Evolutionary conservation across 2,113 vertebrate species (phyloP).

Genomic region (Clarias gariepinus): DNA sequence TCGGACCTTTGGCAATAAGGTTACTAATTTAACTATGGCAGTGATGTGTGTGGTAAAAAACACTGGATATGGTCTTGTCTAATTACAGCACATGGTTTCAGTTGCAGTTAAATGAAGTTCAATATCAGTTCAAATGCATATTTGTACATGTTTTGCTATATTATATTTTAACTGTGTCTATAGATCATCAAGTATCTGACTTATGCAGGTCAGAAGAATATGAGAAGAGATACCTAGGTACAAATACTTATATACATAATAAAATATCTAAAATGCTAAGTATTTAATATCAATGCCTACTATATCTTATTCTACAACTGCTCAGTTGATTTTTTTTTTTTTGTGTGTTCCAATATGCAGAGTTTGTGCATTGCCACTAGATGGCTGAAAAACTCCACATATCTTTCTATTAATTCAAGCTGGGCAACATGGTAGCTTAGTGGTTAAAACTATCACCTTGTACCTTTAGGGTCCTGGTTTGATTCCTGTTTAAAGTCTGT

Average conservation of each 20-base stretch:
- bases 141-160: neutral
- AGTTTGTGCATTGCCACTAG: neutral
- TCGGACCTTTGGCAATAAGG: no score
- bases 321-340: no score
- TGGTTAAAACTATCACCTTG: neutral
- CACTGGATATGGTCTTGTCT: no score
- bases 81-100: neutral
- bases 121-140: no score
- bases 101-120: neutral
- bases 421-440: neutral
- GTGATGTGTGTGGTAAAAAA: neutral
- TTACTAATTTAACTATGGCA: no score
- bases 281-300: neutral
- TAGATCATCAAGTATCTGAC: neutral
- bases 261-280: neutral
- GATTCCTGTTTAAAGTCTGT: no score
- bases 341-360: neutral
- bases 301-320: neutral
- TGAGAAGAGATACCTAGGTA: neutral
- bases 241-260: neutral
- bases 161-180: neutral
- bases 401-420: neutral
- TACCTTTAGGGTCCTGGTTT: no score
- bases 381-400: neutral
- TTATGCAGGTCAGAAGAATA: neutral